Base-by-base conservation (phyloP, 2,888 invertebrate species). In the Luffia ferchaultella region DNA sequence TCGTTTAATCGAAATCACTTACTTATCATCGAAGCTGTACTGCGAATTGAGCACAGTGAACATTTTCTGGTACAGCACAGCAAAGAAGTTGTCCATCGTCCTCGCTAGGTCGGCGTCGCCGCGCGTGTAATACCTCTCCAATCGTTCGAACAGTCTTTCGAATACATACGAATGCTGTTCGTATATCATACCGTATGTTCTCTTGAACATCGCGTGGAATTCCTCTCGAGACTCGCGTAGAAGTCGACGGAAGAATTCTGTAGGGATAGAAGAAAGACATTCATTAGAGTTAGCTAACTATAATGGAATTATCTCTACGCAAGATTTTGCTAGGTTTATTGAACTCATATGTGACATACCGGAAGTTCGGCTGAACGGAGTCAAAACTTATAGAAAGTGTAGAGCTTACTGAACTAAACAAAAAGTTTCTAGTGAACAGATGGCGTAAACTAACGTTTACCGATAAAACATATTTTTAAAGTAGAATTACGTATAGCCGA, bases 141-240 rank as follows among this genome's bases (percentile, higher is more conserved):
- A 85, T 66, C 96, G 93, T 57, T 88, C 88, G 78, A 97, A 98
- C 54, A 98, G 88, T 69, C 96, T 93, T 56, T 92, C 91, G 80
- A 98, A 98, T 46, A 98, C 93, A 67, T 93, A 92, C 12, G 96
- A 89, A 76, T 98, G 96, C 68, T 95, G 93, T 68, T 97, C 93
- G 85, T 98, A 98, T 61, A 97, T 90, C 73, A 95, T 90, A 50
- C 97, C 97, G 80, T 98, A 98, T 0, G 97, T 98, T 60, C 90
- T 88, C 67, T 93, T 93, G 85, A 97, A 98, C 97, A 98, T 97
- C 55, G 90, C 89, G 79, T 98, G 95, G 73, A 98, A 95, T 68
- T 93, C 95, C 58, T 87, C 87, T 61, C 93, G 91, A 18, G 96
- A 95, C 58, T 90, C 89, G 60, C 88, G 86, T 72, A 97, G 85